phyloP scores from a whole-genome alignment of 1,140 invertebrate genomes.

The Bombus confusus region DNA sequence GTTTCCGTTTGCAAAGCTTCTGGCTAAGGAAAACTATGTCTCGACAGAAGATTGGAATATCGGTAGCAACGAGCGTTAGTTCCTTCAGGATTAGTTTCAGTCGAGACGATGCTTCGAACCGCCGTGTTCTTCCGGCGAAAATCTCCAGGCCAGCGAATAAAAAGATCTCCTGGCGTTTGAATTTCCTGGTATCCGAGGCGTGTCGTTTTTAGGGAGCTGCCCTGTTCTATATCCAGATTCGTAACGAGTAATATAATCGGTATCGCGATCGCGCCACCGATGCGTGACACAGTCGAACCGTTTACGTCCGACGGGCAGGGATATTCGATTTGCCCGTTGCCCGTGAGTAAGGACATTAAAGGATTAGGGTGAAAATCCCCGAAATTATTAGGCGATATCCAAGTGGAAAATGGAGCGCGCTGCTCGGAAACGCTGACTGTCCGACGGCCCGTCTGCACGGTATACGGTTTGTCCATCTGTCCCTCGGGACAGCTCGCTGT shows the following conservation, averaged over 20 bases:
- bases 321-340: constrained; percentile 68
- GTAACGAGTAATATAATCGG: constrained; percentile 63
- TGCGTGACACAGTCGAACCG: constrained; percentile 60
- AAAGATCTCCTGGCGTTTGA: constrained; percentile 22
- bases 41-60: no score
- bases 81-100: no score
- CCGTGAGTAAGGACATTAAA: constrained; percentile 71
- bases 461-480: constrained; percentile 66
- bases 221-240: constrained; percentile 41
- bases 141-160: background rate
- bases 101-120: no score
- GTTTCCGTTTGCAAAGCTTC: no score
- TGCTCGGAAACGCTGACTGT: constrained; percentile 63
- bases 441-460: constrained; percentile 18
- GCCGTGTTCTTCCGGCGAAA: no score
- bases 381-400: constrained; percentile 73
- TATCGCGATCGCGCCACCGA: constrained; percentile 47
- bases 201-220: background rate
- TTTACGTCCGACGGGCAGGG: constrained; percentile 33
- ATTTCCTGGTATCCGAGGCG: constrained; percentile 25
- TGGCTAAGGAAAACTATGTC: no score
- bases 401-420: constrained; percentile 68
- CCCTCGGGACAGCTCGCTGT: constrained; percentile 57
- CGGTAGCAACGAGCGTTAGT: no score
- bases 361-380: constrained; percentile 72